phyloP scores from a whole-genome alignment of 1,140 invertebrate species.

The Wasmannia auropunctata region DNA sequence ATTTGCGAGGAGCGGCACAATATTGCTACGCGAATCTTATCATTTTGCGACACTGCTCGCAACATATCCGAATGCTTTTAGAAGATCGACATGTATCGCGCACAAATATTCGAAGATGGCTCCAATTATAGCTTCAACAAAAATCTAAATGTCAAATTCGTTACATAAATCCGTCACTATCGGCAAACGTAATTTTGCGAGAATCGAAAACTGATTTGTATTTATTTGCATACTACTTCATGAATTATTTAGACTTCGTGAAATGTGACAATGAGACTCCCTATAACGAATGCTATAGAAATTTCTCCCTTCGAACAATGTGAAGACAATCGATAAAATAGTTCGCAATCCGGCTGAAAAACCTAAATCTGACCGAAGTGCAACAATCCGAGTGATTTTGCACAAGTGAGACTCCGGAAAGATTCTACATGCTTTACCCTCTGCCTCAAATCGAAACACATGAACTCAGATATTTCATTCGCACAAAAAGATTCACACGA shows the following conservation, averaged over 20 bases:
- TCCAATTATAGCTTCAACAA: constrained; percentile 10
- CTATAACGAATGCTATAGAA: constrained; percentile 17
- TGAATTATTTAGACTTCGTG: neutral
- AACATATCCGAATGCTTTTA: constrained; percentile 11
- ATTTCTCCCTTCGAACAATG: neutral
- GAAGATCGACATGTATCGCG: neutral
- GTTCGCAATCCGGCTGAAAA: constrained; percentile 47
- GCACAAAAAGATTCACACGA: neutral
- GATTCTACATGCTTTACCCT: neutral
- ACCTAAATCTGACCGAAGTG: constrained; percentile 53
- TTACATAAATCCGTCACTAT: neutral
- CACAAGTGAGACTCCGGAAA: neutral
- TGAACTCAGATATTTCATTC: neutral
- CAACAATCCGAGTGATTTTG: constrained; percentile 30
- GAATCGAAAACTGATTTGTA: neutral
- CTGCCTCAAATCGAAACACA: neutral
- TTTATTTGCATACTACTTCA: neutral
- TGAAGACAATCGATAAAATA: constrained; percentile 21
- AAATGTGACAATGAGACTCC: constrained; percentile 25
- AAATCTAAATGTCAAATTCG: neutral
- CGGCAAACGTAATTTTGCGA: neutral
- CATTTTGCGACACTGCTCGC: constrained; percentile 16
- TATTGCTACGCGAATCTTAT: neutral
- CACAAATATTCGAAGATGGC: neutral
- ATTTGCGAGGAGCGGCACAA: constrained; percentile 5